Evolutionary conservation across 2,797 vertebrate genomes (phyloP), one percentile per base, ranked within the genome.

Genomic region (Lithobates pipiens): DNA sequence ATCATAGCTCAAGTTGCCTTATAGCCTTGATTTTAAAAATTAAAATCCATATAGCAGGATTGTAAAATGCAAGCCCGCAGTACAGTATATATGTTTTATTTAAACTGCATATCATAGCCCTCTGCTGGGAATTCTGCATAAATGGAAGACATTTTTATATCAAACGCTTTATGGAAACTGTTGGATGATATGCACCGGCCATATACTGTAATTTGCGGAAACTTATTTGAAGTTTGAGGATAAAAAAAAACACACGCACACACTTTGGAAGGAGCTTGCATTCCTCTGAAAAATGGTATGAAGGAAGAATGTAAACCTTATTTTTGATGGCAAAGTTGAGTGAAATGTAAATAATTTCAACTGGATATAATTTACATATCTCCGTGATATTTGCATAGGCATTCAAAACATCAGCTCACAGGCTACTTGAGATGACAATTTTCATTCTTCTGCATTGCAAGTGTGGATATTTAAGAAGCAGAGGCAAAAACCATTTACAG

Each of bases 281-380:
- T 86, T 76, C 61, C 65, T 80, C 34, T n/a, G 46, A 57, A 87
- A 75, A 79, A 29, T 54, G 61, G 76, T 80, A 54, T 25, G 72
- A 42, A 71, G 57, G 29, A 79, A 83, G 57, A 79, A 83, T 79
- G 77, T 83, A 79, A 79, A 79, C 25, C 21, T 57, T 79, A 72
- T 79, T 86, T 83, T 73, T 83, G 10, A 69, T 86, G 86, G 81
- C 81, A 80, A 84, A 75, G 50, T 6, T 44, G 65, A 84, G 70
- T 70, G 76, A 83, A 75, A 87, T 80, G 69, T 83, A 79, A 84
- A 87, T 80, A 75, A 63, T 69, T 68, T 80, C 70, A 83, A 83
- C 75, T 71, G 82, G 83, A 84, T 76, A 54, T 75, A 81, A 87
- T 87, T 87, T 87, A 87, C 76, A 87, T 86, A 83, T 74, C 80